Evolutionary conservation across 2,797 vertebrate species (phyloP).

Genomic region (Aphelocoma californica): DNA sequence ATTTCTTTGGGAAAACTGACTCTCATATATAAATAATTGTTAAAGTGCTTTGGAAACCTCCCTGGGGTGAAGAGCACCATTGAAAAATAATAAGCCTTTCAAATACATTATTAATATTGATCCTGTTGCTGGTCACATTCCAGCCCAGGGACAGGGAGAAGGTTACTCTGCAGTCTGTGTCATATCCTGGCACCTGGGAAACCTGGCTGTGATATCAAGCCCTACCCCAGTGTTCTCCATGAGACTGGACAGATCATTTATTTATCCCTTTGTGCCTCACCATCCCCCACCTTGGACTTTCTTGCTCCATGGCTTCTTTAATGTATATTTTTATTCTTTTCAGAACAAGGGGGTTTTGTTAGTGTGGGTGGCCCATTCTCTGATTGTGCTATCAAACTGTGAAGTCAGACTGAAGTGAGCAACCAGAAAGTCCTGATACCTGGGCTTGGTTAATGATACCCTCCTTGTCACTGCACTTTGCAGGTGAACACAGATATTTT

Average conservation of each 20-base stretch:
- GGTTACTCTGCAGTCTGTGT: not conserved
- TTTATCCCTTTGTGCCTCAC: not conserved
- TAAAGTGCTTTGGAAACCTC: conserved; percentile 39
- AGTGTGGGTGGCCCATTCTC: not conserved
- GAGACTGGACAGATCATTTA: not conserved
- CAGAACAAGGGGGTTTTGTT: not conserved
- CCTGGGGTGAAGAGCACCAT: not conserved
- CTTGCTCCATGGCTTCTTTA: not conserved
- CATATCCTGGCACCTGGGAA: not conserved
- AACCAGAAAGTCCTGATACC: not conserved
- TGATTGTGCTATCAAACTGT: not conserved
- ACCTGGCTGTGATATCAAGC: not conserved
- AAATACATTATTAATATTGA: conserved; percentile 31
- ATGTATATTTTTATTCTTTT: not conserved
- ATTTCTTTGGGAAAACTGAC: conserved; percentile 35
- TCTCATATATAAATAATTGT: conserved; percentile 61
- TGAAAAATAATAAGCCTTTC: conserved; percentile 50
- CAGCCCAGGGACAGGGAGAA: not conserved
- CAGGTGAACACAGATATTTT: fast-evolving
- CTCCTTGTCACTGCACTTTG: not conserved
- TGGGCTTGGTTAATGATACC: not conserved
- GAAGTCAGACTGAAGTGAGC: not conserved
- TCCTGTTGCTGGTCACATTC: not conserved
- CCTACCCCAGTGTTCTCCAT: not conserved
- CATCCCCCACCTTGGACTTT: not conserved